Percentiles rank a stretch among this genome's conserved stretches.
Conservation (phyloP, 2,888 invertebrate species). For the Ophonus ardosiacus region DNA sequence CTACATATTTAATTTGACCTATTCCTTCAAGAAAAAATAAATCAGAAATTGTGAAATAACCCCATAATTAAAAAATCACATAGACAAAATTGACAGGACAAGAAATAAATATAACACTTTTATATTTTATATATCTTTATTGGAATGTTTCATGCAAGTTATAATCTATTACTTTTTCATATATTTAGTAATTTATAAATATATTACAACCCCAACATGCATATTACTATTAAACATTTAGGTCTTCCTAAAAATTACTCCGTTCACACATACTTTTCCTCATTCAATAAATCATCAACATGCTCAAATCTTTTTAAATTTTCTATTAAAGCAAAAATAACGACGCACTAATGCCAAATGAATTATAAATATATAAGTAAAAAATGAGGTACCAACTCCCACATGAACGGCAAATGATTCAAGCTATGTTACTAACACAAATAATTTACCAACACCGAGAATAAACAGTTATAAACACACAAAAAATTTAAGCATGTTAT, state of each 20-base stretch:
- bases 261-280: neutral
- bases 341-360: neutral
- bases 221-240: neutral
- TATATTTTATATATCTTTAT: conserved; percentile 20
- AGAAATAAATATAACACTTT: conserved; percentile 26
- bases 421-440: neutral
- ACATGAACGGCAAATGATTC: neutral
- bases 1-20: no score
- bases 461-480: conserved; percentile 8
- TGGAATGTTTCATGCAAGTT: neutral
- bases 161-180: neutral
- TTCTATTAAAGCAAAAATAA: neutral
- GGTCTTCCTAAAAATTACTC: neutral
- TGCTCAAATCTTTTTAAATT: conserved; percentile 10
- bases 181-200: neutral
- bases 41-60: no score
- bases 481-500: conserved; percentile 33
- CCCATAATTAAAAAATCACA: no score
- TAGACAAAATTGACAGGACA: neutral
- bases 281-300: neutral
- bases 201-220: neutral
- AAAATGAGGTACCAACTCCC: neutral
- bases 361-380: neutral
- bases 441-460: neutral
- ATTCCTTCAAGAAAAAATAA: no score